phyloP scores from a whole-genome alignment of 2,888 invertebrate genomes.

The Heterodera filipjevi region DNA sequence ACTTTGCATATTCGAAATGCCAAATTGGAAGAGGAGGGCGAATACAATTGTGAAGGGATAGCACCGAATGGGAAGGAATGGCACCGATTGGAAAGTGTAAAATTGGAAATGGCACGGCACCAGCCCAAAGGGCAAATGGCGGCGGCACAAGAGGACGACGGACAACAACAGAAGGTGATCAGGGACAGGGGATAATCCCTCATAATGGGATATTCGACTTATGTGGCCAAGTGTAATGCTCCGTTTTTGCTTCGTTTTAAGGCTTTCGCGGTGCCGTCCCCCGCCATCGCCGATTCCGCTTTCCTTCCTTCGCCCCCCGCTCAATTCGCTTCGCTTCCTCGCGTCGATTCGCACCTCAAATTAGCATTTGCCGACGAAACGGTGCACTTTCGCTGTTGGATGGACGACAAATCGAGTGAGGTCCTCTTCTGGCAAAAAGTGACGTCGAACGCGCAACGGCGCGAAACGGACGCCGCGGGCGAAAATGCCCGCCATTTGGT shows the following conservation, averaged over 20 bases:
- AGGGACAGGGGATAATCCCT: not conserved
- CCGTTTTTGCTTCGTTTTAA: not conserved
- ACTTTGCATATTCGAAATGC: not conserved
- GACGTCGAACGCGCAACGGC: not conserved
- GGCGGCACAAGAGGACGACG: not conserved
- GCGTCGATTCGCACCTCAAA: slow-evolving; percentile 22
- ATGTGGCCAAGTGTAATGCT: too few species aligned
- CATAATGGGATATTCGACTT: too few species aligned
- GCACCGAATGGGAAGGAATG: not conserved
- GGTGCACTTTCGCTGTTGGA: slow-evolving; percentile 28
- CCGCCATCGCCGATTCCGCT: not conserved
- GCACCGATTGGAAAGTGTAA: not conserved
- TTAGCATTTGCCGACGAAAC: slow-evolving; percentile 16
- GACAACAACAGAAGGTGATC: not conserved
- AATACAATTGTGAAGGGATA: slow-evolving; percentile 3
- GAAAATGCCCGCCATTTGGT: not conserved
- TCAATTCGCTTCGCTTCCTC: not conserved
- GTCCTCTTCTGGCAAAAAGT: slow-evolving; percentile 19
- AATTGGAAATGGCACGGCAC: not conserved
- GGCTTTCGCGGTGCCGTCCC: not conserved
- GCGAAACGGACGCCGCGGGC: not conserved
- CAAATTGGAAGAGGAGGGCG: not conserved
- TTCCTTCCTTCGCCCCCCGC: not conserved
- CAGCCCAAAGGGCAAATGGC: not conserved
- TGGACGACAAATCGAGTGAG: slow-evolving; percentile 9